Evolutionary conservation across 2,113 vertebrate species (phyloP), one percentile per base, ranked within the genome.

Genomic region (Chamaetylas fuelleborni): DNA sequence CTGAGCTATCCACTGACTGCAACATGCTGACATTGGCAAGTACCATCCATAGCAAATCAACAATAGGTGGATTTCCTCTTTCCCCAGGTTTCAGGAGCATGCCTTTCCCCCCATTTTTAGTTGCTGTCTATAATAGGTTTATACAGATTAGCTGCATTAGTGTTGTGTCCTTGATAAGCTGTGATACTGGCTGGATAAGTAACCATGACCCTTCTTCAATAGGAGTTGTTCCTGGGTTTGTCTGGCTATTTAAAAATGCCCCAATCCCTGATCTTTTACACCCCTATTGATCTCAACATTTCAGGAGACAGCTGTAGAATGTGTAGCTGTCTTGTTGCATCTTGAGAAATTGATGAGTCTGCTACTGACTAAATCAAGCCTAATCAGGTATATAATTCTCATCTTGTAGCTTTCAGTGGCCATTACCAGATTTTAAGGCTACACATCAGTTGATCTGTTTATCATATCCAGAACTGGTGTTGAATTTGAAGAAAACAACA

Each of bases 331-430:
- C 95, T 76, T 88, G 78, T 7, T 92, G 36, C 36, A 70, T 93
- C 91, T 89, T 72, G 91, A 94, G 77, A 96, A 97, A 95, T 47
- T 66, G 73, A 86, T 93, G 62, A 93, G 51, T 74, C 71, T 86
- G 25, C 95, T 95, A 94, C 23, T 90, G 50, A 57, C 62, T 78
- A 95, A 96, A 96, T 96, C 85, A 96, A 91, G 93, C 77, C 64
- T 77, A 94, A 96, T 90, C 73, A 86, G 66, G 72, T 74, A 56
- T 5, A 73, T 89, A 96, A 95, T 95, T 97, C 73, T 69, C 91
- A 42, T 78, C 66, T 66, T 83, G 57, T 81, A 77, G 42, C 74
- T 96, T 86, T 94, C 85, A 96, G 62, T 70, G 74, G 87, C 60
- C 65, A 86, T 78, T 93, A 87, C 50, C 92, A 91, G 71, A 50